phyloP scores from a whole-genome alignment of 1,140 invertebrate genomes.

The Cydia fagiglandana region DNA sequence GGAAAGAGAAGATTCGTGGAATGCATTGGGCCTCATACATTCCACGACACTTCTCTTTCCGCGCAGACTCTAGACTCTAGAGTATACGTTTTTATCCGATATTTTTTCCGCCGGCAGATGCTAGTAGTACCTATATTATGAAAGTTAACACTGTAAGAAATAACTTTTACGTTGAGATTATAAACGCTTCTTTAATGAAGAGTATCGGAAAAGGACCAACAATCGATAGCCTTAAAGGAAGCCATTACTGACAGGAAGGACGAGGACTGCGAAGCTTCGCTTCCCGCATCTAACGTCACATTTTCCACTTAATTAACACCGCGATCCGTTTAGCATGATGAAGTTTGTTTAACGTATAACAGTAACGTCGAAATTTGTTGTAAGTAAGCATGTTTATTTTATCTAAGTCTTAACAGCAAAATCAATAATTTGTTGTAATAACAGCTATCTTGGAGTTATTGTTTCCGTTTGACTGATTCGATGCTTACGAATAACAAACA shows the following conservation, averaged over 20 bases:
- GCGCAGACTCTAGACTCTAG: too few relatives aligned
- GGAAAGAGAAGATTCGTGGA: too few relatives aligned
- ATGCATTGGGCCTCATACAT: too few relatives aligned
- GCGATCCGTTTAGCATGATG: not conserved
- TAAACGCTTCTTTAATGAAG: conserved; percentile 66
- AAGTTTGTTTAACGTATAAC: conserved; percentile 28
- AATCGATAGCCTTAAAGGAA: conserved; percentile 43
- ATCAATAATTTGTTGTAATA: too few relatives aligned
- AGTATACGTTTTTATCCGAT: too few relatives aligned
- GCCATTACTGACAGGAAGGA: conserved; percentile 52
- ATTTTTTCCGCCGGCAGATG: too few relatives aligned
- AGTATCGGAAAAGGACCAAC: conserved; percentile 49
- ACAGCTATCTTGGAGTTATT: too few relatives aligned
- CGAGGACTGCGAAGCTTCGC: not conserved
- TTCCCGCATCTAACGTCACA: not conserved
- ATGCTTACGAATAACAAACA: too few relatives aligned
- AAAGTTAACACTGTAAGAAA: not conserved
- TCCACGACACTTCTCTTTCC: too few relatives aligned
- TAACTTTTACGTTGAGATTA: conserved; percentile 37
- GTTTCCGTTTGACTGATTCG: too few relatives aligned
- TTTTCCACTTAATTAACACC: conserved; percentile 17
- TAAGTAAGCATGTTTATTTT: conserved; percentile 5
- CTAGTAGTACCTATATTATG: too few relatives aligned
- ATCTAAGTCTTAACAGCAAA: too few relatives aligned
- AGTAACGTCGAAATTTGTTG: not conserved